Percentiles rank a stretch among this genome's conserved stretches.
These are phyloP conservation scores for Acanthococcus lagerstroemiae DNA, from an alignment of 2,888 invertebrate genomes.

Conservation along the genomic window DNA sequence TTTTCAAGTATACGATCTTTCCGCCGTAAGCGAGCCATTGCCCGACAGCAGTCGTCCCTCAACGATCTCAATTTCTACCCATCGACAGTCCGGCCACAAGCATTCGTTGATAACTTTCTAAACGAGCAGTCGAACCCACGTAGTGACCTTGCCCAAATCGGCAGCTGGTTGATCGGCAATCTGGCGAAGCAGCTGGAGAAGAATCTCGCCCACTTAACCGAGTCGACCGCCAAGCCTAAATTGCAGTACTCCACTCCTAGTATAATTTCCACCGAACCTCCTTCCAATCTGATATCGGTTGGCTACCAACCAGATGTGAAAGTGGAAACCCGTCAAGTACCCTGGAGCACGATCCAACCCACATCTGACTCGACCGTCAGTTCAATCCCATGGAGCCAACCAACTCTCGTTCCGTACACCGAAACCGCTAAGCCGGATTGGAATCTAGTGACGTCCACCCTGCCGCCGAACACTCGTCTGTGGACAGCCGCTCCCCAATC, in stretches of 20 bases:
- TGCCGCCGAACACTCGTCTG: too few species aligned
- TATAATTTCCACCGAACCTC: too few species aligned
- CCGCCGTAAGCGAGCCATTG: conserved; percentile 2
- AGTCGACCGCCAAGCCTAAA: background rate
- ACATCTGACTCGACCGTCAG: too few species aligned
- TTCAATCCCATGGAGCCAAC: too few species aligned
- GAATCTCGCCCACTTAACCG: background rate
- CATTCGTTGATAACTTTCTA: background rate
- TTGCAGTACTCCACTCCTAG: conserved; percentile 1
- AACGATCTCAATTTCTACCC: conserved; percentile 8
- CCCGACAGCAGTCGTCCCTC: conserved; percentile 4
- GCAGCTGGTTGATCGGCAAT: conserved; percentile 8
- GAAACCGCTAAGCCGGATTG: too few species aligned
- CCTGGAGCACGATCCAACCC: too few species aligned
- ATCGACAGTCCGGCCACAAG: conserved; percentile 13
- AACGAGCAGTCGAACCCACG: conserved; percentile 3
- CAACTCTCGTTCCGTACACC: too few species aligned
- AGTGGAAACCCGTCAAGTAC: too few species aligned
- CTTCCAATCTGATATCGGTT: too few species aligned
- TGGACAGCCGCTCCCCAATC: too few species aligned
- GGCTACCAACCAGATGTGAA: too few species aligned
- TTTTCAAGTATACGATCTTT: background rate
- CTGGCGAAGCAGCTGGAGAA: conserved; percentile 2
- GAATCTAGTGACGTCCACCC: too few species aligned
- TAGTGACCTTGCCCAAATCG: conserved; percentile 9